Conservation (phyloP, 2,797 vertebrate species). For the Acanthurus tractus region DNA sequence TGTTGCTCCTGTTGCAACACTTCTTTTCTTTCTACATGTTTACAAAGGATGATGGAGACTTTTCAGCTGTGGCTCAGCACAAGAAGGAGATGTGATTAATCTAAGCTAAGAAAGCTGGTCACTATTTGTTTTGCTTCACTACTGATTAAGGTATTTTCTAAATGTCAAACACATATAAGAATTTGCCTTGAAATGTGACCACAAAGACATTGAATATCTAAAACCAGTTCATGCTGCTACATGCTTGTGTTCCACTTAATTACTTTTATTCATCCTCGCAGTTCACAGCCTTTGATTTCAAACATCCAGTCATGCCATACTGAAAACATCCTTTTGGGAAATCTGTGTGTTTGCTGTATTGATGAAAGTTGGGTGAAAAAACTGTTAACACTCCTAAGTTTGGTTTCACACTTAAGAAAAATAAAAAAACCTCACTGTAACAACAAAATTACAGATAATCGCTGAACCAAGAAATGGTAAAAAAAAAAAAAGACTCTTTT, state of each 20-base stretch:
- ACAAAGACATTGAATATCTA: neutral
- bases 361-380: neutral
- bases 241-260: constrained; percentile 5
- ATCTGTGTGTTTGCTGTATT: neutral
- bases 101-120: neutral
- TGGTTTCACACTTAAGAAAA: too few species aligned
- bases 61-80: neutral
- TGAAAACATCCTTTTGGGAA: neutral
- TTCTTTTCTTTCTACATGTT: neutral
- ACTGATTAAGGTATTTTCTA: neutral
- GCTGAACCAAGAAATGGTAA: neutral
- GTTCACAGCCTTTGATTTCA: neutral
- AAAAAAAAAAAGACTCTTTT: too few species aligned
- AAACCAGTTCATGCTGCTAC: neutral
- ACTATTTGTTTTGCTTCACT: neutral
- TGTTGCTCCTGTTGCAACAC: neutral
- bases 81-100: neutral
- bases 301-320: neutral
- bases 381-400: neutral
- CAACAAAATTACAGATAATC: neutral
- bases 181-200: constrained; percentile 3
- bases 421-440: neutral
- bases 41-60: neutral
- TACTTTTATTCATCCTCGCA: constrained; percentile 4
- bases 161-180: constrained; percentile 1